Percentiles rank a stretch among this genome's conserved stretches.
Conservation (phyloP, 1,140 invertebrate species). For the Zaprionus vittiger region DNA sequence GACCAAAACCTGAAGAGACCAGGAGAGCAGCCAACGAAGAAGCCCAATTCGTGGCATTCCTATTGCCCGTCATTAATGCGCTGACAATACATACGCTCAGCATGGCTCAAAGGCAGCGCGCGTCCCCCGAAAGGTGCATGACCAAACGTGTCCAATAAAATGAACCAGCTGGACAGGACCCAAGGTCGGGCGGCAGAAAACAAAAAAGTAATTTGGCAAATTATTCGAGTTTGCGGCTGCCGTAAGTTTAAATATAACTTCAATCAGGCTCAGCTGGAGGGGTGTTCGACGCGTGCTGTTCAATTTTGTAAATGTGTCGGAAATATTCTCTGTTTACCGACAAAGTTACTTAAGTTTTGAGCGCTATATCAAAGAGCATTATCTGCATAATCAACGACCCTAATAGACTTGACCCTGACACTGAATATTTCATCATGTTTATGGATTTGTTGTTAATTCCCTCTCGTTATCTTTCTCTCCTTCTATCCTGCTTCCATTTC, state of each 20-base stretch:
- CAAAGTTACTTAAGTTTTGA: conserved; percentile 63
- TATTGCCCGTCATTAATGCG: conserved; percentile 10
- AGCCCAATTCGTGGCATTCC: conserved; percentile 26
- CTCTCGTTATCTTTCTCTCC: background rate
- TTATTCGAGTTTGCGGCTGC: conserved; percentile 78
- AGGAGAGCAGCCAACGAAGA: conserved; percentile 27
- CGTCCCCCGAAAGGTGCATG: conserved; percentile 66
- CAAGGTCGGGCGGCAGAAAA: conserved; percentile 61
- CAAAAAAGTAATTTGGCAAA: conserved; percentile 78
- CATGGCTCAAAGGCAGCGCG: too few relatives aligned
- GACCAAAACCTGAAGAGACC: conserved; percentile 14
- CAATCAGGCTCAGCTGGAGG: conserved; percentile 60
- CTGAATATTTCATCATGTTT: conserved; percentile 58
- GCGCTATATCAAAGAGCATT: conserved; percentile 55
- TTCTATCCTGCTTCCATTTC: conserved; percentile 26
- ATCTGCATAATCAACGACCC: conserved; percentile 63
- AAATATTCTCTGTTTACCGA: conserved; percentile 6
- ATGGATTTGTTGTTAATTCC: conserved; percentile 11
- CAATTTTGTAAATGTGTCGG: background rate
- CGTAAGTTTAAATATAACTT: conserved; percentile 78
- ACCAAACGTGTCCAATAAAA: conserved; percentile 71
- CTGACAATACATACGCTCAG: conserved; percentile 36
- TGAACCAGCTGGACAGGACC: conserved; percentile 13
- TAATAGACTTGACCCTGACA: conserved; percentile 70
- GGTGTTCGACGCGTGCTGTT: background rate